Evolutionary conservation across 2,888 invertebrate species (phyloP), one percentile per base, ranked within the genome.

Genomic region (Drosophila diplacantha): DNA sequence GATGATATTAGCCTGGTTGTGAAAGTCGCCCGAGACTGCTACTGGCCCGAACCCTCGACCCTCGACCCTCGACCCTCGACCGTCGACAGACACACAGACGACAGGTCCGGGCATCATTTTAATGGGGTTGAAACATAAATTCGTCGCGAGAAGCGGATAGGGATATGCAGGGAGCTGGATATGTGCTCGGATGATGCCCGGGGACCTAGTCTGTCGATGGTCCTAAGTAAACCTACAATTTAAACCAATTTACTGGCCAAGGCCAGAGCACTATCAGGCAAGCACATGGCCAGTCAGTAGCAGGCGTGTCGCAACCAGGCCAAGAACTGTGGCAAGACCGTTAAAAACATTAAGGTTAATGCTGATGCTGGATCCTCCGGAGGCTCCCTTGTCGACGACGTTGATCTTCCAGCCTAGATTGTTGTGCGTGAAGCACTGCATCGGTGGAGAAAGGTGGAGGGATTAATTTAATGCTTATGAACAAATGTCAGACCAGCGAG

Each of bases 321-420:
- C 85, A 73, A 85, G 39, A 50, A 85, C 70, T 71, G 73, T 75
- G 59, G 82, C 78, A 67, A 86, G 66, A 62, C 76, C 74, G 62
- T 70, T 75, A 37, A 80, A 39, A 20, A 79, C 53, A 59, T 74
- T 49, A 14, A 77, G 65, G 29, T 72, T 60, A 32, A 52, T 52
- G 20, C 67, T 54, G 11, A 24, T 69, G 37, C 5, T 71, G 58
- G 4, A 61, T 29, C n/a, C 61, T 31, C 18, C n/a, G 5, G 65
- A 31, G 43, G 72, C 73, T 2, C 81, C 76, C 34, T 82, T 75
- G 43, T 82, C 78, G 44, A 95, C 92, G 3, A 97, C 94, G 87
- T 95, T 92, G 76, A 97, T 96, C 88, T 96, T 97, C 96, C 96
- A 97, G 49, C 97, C 97, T 29, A 97, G 90, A 87, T 96, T 94